Evolutionary conservation across 2,888 invertebrate species (phyloP).

Genomic region (Toxonevra muliebris): DNA sequence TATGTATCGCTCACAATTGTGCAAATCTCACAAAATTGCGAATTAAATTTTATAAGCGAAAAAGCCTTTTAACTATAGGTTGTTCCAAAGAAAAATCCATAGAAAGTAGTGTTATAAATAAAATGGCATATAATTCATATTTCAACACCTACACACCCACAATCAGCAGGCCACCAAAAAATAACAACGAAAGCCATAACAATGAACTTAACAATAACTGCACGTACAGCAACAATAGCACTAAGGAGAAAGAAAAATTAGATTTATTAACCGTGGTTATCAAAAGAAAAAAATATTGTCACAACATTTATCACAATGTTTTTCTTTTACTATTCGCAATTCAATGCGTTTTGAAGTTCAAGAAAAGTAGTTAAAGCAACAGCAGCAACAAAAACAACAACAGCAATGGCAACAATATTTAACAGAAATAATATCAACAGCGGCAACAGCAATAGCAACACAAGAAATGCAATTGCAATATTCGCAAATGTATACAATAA

Average conservation of each 20-base stretch:
- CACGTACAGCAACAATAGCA: too few species aligned
- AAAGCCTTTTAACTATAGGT: too few species aligned
- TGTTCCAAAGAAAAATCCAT: too few species aligned
- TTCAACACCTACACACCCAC: too few species aligned
- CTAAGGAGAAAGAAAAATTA: neutral
- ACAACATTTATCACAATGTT: conserved; percentile 13
- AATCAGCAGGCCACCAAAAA: too few species aligned
- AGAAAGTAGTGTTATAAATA: too few species aligned
- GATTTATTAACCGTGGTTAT: conserved; percentile 7
- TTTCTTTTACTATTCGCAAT: neutral
- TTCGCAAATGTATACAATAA: neutral
- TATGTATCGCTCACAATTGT: too few species aligned
- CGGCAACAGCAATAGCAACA: conserved; percentile 13
- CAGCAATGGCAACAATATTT: conserved; percentile 9
- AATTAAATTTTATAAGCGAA: too few species aligned
- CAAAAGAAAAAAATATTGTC: neutral
- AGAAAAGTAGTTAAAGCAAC: conserved; percentile 1
- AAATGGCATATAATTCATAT: too few species aligned
- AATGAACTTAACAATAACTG: too few species aligned
- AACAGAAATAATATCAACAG: conserved; percentile 3
- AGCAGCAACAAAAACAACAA: conserved; percentile 7
- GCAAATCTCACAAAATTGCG: too few species aligned
- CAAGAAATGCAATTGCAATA: conserved; percentile 21
- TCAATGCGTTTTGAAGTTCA: neutral
- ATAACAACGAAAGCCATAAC: too few species aligned